A percentile compares a stretch with the other conserved stretches of the same genome.
These are phyloP conservation scores for Notodonta ziczac DNA, from an alignment of 2,888 invertebrate genomes.

Conservation along the genomic window DNA sequence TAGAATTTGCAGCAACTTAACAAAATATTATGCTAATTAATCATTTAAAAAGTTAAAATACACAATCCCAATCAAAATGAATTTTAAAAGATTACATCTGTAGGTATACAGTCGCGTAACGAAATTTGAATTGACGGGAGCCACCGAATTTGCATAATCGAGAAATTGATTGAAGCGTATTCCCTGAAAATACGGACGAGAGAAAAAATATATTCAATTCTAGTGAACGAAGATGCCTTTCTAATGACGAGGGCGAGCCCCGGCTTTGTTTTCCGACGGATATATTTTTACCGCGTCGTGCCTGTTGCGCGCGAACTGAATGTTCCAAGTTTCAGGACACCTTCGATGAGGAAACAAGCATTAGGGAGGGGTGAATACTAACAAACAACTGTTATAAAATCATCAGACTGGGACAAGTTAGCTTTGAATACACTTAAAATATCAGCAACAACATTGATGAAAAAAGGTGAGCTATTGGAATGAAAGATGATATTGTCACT, in stretches of 20 bases:
- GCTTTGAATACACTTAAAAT: neutral
- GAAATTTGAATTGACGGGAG: constrained; percentile 61
- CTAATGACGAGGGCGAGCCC: constrained; percentile 58
- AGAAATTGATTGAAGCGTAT: constrained; percentile 80
- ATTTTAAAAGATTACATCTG: constrained; percentile 57
- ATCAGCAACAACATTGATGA: neutral
- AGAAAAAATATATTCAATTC: constrained; percentile 66
- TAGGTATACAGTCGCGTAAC: constrained; percentile 42
- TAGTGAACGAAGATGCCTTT: constrained; percentile 64
- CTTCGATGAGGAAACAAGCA: constrained; percentile 8
- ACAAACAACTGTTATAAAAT: constrained; percentile 17
- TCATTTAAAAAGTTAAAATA: constrained; percentile 53
- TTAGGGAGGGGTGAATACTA: constrained; percentile 17
- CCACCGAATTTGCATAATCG: constrained; percentile 75
- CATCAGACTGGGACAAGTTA: constrained; percentile 3
- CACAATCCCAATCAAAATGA: constrained; percentile 59
- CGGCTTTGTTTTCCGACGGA: constrained; percentile 44
- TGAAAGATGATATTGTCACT: constrained; percentile 18
- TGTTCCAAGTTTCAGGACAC: constrained; percentile 22
- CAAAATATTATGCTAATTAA: constrained; percentile 28
- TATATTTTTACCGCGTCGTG: constrained; percentile 41
- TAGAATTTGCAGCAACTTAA: constrained; percentile 26
- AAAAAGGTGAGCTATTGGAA: constrained; percentile 6
- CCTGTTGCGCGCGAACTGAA: constrained; percentile 50
- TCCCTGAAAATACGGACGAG: constrained; percentile 58